Evolutionary conservation across 2,797 vertebrate genomes (phyloP).

Genomic region (Urosaurus nigricauda): DNA sequence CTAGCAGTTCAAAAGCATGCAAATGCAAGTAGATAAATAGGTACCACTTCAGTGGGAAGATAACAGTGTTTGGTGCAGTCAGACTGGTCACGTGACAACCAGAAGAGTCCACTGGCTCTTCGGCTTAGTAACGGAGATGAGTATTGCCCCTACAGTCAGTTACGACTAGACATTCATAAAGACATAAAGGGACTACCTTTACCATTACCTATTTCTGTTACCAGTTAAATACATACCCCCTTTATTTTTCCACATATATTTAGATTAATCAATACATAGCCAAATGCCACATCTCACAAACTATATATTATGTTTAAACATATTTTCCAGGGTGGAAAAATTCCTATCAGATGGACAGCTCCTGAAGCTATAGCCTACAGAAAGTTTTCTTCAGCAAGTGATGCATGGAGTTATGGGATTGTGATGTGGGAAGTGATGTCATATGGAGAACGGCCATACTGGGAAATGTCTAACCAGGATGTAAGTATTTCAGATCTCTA

Average conservation of each 20-base stretch:
- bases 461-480: conserved; percentile 99
- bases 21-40: too few species aligned
- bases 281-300: not conserved
- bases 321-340: conserved; percentile 91
- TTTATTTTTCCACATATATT: conserved; percentile 42
- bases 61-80: too few species aligned
- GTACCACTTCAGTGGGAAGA: too few species aligned
- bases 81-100: too few species aligned
- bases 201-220: conserved; percentile 27
- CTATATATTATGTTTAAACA: conserved; percentile 1
- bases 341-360: conserved; percentile 96
- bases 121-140: too few species aligned
- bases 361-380: conserved; percentile 96
- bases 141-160: too few species aligned
- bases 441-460: conserved; percentile 95
- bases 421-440: conserved; percentile 99
- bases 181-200: too few species aligned
- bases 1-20: too few species aligned
- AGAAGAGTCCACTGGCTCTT: too few species aligned
- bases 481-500: conserved; percentile 81
- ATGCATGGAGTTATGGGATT: conserved; percentile 95
- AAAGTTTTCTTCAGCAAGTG: conserved; percentile 95
- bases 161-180: too few species aligned
- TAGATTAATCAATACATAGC: not conserved
- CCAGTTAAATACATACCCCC: conserved; percentile 35